These are phyloP conservation scores for Lepus townsendii DNA, from an alignment of 2,797 vertebrate genomes.

Conservation along the genomic window DNA sequence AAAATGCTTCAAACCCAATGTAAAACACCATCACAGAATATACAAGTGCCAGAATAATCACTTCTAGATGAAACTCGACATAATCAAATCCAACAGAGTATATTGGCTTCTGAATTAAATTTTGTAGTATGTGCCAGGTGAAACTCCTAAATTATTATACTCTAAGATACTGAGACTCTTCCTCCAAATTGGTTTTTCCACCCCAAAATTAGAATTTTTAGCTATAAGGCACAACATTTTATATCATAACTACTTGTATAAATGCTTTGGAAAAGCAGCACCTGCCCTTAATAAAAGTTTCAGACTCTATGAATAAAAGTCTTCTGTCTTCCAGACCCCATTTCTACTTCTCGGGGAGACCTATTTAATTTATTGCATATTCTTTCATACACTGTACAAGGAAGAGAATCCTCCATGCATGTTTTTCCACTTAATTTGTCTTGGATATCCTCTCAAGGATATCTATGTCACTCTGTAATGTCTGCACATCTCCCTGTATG, in stretches of 20 bases:
- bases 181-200: neutral
- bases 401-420: neutral
- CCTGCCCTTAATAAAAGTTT: slow-evolving; percentile 35
- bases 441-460: slow-evolving; percentile 25
- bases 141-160: slow-evolving; percentile 46
- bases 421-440: slow-evolving; percentile 20
- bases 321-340: neutral
- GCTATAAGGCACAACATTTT: slow-evolving; percentile 6
- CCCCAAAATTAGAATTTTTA: slow-evolving; percentile 37
- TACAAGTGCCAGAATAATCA: slow-evolving; percentile 18
- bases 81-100: slow-evolving; percentile 52
- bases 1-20: slow-evolving; percentile 57
- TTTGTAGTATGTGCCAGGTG: neutral
- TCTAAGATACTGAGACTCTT: neutral
- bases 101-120: slow-evolving; percentile 8
- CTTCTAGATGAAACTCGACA: slow-evolving; percentile 63
- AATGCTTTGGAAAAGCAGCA: slow-evolving; percentile 29
- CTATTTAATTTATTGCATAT: neutral
- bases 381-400: slow-evolving; percentile 8
- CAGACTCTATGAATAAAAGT: neutral
- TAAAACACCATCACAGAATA: slow-evolving; percentile 36
- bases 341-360: neutral
- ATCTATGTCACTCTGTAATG: neutral
- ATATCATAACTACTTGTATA: slow-evolving; percentile 48
- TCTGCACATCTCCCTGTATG: neutral